Base-by-base conservation (phyloP, 2,113 vertebrate genomes). In the Sialia sialis region DNA sequence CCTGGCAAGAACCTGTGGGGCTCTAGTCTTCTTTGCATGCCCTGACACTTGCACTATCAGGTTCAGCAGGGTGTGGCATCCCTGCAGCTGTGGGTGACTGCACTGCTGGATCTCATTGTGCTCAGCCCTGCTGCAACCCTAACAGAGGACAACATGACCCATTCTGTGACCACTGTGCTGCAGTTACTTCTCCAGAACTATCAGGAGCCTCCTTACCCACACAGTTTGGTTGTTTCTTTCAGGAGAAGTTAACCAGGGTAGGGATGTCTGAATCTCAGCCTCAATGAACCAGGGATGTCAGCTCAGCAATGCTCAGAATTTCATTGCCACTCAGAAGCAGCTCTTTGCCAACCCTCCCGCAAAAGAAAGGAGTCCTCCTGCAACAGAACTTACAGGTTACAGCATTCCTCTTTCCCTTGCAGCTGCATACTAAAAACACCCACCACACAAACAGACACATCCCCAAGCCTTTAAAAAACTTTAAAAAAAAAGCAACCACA, bases 391-490 rank as follows among this genome's bases (percentile, higher is more conserved):
- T 4, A 48, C 14, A 52, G 1, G n/a, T 8, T 30, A 3, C 6
- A 52, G 6, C 2, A 8, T 17, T 64, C 5, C 11, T 41, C 38
- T 41, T 84, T 64, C 17, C 30, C 17, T 36, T 60, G 8, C 21
- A 56, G 34, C 1, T n/a, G 19, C 16, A 79, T 17, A n/a, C 21
- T 46, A 41, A 66, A 62, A 56, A 73, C 41, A 26, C 1, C 5
- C 3, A 19, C 5, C 22, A 20, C 17, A n/a, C 8, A 13, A 34
- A 46, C 43, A 8, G 30, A 43, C 8, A 25, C 12, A 22, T 3
- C 1, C 4, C 1, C 3, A 10, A 12, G 3, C 4, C 2, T 52
- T 16, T 13, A 36, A 78, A 13, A 64, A 21, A 6, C n/a, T n/a
- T n/a, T n/a, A 26, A n/a, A 4, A 34, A 10, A 25, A 39, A 30